Conservation (phyloP, 2,797 vertebrate species). For the Ceyx erithaca region DNA sequence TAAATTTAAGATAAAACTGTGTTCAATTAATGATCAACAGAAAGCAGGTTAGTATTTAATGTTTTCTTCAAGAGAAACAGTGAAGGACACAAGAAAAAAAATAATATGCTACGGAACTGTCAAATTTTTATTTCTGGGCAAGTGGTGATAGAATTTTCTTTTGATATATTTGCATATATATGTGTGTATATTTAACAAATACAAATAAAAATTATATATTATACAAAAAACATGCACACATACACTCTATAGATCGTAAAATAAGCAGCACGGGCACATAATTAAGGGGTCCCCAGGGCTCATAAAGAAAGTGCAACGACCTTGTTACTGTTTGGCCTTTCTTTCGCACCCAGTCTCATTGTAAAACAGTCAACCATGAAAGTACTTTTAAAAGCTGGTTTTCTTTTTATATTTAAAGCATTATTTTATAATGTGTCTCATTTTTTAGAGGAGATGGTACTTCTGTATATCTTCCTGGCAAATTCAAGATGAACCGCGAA, state of each 20-base stretch:
- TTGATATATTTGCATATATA: background rate
- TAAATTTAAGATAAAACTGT: background rate
- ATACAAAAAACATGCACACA: background rate
- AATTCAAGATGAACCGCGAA: constrained; percentile 64
- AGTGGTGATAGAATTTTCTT: background rate
- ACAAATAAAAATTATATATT: constrained; percentile 5
- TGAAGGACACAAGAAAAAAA: background rate
- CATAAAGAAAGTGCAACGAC: constrained; percentile 66
- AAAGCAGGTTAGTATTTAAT: background rate
- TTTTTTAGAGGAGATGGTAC: constrained; percentile 29
- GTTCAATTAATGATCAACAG: background rate
- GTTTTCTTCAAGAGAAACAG: background rate
- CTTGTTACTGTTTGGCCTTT: constrained; percentile 63
- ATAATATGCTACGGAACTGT: background rate
- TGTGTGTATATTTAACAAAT: background rate
- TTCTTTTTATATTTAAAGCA: constrained; percentile 62
- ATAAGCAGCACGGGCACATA: constrained; percentile 46
- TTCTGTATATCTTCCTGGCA: constrained; percentile 8
- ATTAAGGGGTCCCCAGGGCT: constrained; percentile 55
- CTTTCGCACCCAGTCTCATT: constrained; percentile 50
- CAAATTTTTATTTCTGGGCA: background rate
- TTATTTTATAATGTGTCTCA: constrained; percentile 59
- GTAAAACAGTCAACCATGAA: constrained; percentile 68
- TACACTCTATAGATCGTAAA: constrained; percentile 40
- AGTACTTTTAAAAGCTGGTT: constrained; percentile 58